Conservation (phyloP, 2,113 vertebrate species). For the Dendropsophus ebraccatus region DNA sequence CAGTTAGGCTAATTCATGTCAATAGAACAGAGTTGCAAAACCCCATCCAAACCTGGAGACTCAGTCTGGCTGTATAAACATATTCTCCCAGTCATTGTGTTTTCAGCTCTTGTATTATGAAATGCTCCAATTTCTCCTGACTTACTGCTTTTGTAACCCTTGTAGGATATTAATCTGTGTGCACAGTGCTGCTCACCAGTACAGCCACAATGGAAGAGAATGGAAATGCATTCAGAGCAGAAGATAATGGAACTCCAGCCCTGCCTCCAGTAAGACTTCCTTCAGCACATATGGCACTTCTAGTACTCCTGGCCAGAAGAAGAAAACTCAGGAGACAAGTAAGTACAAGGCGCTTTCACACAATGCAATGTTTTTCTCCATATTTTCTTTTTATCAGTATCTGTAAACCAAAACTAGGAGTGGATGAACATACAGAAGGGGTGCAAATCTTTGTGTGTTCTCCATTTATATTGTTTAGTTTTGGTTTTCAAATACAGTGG, state of each 20-base stretch:
- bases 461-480: no score
- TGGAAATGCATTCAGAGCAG: not conserved
- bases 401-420: not conserved
- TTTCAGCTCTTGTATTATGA: not conserved
- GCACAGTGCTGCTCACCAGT: not conserved
- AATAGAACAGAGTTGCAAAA: no score
- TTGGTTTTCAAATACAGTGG: no score
- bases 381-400: no score
- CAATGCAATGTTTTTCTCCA: no score
- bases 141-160: not conserved
- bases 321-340: constrained; percentile 7
- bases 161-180: not conserved
- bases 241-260: not conserved
- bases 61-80: no score
- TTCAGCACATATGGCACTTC: constrained; percentile 6
- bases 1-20: no score
- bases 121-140: not conserved
- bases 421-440: not conserved
- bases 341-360: not conserved
- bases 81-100: no score
- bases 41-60: no score
- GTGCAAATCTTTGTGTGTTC: not conserved
- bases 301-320: not conserved
- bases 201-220: not conserved
- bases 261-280: constrained; percentile 5